Evolutionary conservation across 2,797 vertebrate genomes (phyloP).

Genomic region (Dendrocincla tyrannina): DNA sequence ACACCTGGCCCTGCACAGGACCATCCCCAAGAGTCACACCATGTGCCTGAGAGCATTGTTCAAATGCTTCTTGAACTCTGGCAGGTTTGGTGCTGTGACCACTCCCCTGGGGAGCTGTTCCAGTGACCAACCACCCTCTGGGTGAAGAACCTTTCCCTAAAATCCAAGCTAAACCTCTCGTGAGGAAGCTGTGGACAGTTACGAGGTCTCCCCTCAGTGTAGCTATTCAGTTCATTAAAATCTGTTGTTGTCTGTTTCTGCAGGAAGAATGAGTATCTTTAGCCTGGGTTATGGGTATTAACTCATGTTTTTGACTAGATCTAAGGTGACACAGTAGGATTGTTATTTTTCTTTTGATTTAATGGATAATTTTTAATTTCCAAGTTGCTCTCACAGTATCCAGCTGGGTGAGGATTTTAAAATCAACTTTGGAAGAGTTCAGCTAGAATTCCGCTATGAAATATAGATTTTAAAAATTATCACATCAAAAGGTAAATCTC

Average conservation of each 20-base stretch:
- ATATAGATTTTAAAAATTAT: not conserved
- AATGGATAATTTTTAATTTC: not conserved
- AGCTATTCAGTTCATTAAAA: not conserved
- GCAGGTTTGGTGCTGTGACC: not conserved
- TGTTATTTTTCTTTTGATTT: not conserved
- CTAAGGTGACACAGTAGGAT: not conserved
- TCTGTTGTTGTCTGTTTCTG: not conserved
- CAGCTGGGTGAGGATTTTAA: not conserved
- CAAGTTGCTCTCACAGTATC: not conserved
- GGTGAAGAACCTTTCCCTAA: not conserved
- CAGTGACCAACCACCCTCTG: not conserved
- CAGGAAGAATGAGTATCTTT: not conserved
- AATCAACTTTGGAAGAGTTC: not conserved
- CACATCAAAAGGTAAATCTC: not conserved
- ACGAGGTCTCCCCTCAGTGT: not conserved
- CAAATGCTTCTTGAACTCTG: not conserved
- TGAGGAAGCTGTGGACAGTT: not conserved
- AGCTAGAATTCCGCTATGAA: not conserved
- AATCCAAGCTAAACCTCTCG: rapidly evolving
- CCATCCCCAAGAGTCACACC: not conserved
- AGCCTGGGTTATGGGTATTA: not conserved
- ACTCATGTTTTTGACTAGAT: not conserved
- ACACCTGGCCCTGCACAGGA: not conserved
- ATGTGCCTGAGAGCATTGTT: not conserved
- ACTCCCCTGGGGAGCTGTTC: not conserved